Base-by-base conservation (phyloP, 2,113 vertebrate genomes). In the Gallinago undulata region DNA sequence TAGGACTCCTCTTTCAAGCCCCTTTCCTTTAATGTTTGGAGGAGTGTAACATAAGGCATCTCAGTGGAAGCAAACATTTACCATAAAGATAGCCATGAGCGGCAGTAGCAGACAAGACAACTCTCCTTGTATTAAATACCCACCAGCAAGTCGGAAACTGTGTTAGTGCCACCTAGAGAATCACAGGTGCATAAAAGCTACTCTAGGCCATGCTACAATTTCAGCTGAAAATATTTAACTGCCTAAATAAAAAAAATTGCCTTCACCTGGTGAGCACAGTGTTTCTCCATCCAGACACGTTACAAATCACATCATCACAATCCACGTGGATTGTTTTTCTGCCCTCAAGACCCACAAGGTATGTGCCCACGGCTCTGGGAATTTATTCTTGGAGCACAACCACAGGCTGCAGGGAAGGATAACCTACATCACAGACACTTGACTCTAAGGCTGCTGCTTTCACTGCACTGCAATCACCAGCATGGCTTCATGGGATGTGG, bases 331-430 rank as follows among this genome's bases (percentile, higher is more conserved):
- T 48, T 84, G 13, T n/a, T 59, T 67, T 75, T 79, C 51, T 68
- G 0, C 12, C 5, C 21, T 72, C 0, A 2, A 39, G 11, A 59
- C 19, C 39, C 39, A 5, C 39, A 39, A 39, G 9, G 11, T 51
- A 22, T 39, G 27, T 47, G n/a, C 19, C n/a, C 10, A 17, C 37
- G n/a, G 27, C 21, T 93, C 57, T 64, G 37, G 63, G n/a, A 75
- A 35, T 64, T 33, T 67, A 41, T 69, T 45, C 35, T 48, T 82
- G 43, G 21, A 74, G 12, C 45, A 81, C 27, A 84, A 25, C 33
- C 22, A 28, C 15, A 19, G 31, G 19, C 30, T 3, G 0, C 69
- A 74, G 47, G 45, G 50, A 57, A 48, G 21, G 45, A 50, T 19
- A 72, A 60, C 21, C 60, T 35, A 3, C 5, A 35, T 14, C 24